These are phyloP conservation scores for Dasyprocta punctata DNA, from an alignment of 2,113 vertebrate genomes.

Conservation along the genomic window DNA sequence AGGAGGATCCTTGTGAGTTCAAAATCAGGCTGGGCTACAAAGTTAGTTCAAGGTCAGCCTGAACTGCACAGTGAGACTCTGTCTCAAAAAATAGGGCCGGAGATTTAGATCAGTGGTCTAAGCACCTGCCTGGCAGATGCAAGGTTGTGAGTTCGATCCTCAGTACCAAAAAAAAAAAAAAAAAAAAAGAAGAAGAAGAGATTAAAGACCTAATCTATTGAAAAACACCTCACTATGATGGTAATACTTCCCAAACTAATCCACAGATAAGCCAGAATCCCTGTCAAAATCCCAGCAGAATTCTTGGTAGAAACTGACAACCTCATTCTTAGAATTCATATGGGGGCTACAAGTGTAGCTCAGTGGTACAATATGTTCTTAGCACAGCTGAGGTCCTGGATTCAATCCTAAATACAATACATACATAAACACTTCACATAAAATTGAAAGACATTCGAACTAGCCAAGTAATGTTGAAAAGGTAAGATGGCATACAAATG, in stretches of 20 bases:
- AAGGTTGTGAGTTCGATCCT: too few species aligned
- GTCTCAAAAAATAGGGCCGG: too few species aligned
- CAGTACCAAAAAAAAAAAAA: too few species aligned
- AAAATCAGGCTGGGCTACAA: too few species aligned
- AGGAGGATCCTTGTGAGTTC: too few species aligned
- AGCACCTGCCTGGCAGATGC: too few species aligned
- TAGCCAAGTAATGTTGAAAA: not conserved
- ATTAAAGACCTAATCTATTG: not conserved
- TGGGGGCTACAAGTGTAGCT: not conserved
- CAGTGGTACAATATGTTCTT: not conserved
- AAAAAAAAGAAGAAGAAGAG: not conserved
- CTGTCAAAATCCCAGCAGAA: slow-evolving; percentile 5
- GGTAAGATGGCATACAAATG: not conserved
- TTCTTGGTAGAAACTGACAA: slow-evolving; percentile 35
- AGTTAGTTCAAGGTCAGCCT: too few species aligned
- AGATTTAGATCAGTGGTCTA: too few species aligned
- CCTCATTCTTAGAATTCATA: slow-evolving; percentile 12
- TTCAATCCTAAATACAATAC: not conserved
- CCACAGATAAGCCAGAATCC: not conserved
- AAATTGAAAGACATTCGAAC: not conserved
- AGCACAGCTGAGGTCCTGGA: not conserved
- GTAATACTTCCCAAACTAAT: not conserved
- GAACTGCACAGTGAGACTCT: too few species aligned
- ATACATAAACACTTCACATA: not conserved
- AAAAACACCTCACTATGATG: not conserved